Evolutionary conservation across 1,140 invertebrate species (phyloP).

Genomic region (Drosophila simulans): DNA sequence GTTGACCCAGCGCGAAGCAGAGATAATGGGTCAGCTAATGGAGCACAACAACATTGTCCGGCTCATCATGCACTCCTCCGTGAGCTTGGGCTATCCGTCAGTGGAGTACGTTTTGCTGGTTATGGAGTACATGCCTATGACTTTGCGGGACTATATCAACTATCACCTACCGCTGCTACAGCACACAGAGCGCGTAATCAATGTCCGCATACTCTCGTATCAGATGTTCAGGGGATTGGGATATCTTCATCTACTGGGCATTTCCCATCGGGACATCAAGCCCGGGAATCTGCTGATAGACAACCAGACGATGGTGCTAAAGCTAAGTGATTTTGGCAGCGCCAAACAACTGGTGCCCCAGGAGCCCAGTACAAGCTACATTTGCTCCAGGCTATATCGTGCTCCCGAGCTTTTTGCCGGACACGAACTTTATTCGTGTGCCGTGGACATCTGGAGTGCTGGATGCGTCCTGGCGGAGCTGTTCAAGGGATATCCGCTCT

Average conservation of each 20-base stretch:
- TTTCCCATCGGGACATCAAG: slow-evolving; percentile 99
- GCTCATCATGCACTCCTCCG: slow-evolving; percentile 22
- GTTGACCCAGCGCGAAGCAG: slow-evolving; percentile 14
- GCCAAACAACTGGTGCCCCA: slow-evolving; percentile 97
- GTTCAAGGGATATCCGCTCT: slow-evolving; percentile 97
- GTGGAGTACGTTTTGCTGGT: slow-evolving; percentile 24
- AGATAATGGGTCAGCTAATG: slow-evolving; percentile 28
- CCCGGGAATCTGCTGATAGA: slow-evolving; percentile 99
- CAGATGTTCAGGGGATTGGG: slow-evolving; percentile 99
- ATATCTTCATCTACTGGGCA: slow-evolving; percentile 98
- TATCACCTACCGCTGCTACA: not conserved
- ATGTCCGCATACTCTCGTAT: slow-evolving; percentile 87
- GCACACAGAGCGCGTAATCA: not conserved
- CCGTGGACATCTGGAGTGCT: slow-evolving; percentile 98
- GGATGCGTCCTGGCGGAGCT: slow-evolving; percentile 99
- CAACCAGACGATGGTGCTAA: slow-evolving; percentile 97
- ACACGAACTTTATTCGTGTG: slow-evolving; percentile 98
- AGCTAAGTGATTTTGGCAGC: slow-evolving; percentile 99
- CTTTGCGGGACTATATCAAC: slow-evolving; percentile 26
- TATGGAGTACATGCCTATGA: slow-evolving; percentile 62
- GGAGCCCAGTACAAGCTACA: slow-evolving; percentile 99
- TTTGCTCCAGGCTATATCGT: slow-evolving; percentile 99
- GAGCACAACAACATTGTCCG: slow-evolving; percentile 45
- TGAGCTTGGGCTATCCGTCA: slow-evolving; percentile 9
- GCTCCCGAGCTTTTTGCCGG: slow-evolving; percentile 99